Percentiles rank a stretch among this genome's conserved stretches.
phyloP scores from a whole-genome alignment of 2,797 vertebrate genomes.

The Muscicapa striata region DNA sequence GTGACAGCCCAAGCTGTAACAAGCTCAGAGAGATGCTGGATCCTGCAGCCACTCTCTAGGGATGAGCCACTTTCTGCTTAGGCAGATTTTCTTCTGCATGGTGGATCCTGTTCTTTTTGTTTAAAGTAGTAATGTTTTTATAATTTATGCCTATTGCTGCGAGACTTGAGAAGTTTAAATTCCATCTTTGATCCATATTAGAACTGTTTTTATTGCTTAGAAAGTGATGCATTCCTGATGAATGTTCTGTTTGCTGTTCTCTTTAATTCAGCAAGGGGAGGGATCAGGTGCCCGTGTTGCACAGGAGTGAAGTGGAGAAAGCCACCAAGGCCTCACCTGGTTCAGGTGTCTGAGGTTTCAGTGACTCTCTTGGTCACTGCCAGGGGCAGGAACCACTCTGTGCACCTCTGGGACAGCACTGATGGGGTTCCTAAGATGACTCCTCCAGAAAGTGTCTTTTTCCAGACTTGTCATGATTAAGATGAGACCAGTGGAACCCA shows the following conservation, averaged over 20 bases:
- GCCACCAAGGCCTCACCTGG: neutral
- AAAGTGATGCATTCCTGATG: neutral
- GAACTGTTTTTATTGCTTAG: neutral
- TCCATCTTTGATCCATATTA: neutral
- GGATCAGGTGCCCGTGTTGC: neutral
- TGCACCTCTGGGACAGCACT: neutral
- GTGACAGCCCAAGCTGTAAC: neutral
- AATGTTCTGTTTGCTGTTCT: neutral
- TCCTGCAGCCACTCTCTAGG: neutral
- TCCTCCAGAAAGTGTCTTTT: neutral
- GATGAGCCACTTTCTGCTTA: neutral
- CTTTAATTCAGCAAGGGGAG: neutral
- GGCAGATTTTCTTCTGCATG: neutral
- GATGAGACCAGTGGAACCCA: rapidly evolving
- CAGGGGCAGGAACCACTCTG: neutral
- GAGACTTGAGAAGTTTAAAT: neutral
- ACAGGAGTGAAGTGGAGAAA: neutral
- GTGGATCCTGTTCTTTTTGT: neutral
- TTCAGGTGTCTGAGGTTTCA: neutral
- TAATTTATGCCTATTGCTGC: neutral
- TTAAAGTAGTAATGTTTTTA: neutral
- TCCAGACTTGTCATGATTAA: neutral
- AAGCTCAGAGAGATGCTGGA: neutral
- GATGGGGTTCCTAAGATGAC: neutral
- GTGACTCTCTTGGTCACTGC: neutral